These are phyloP conservation scores for Callosobruchus maculatus DNA, from an alignment of 2,888 invertebrate species.

Conservation along the genomic window DNA sequence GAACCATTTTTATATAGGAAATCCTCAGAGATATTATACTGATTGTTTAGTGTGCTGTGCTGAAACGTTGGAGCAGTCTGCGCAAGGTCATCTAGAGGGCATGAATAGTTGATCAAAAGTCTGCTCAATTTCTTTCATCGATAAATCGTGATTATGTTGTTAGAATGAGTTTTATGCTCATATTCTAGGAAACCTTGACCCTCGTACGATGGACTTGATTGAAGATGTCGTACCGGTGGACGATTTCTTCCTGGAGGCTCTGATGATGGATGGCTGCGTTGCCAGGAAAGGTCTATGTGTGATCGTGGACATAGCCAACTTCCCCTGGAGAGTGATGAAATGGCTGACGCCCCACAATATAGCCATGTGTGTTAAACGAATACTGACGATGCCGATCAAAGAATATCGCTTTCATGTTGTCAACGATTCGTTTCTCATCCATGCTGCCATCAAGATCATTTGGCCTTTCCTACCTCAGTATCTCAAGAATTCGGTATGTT, in stretches of 20 bases:
- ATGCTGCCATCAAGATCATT: conserved; percentile 36
- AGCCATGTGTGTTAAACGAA: conserved; percentile 27
- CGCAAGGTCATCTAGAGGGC: no score
- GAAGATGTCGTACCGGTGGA: conserved; percentile 41
- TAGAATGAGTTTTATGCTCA: no score
- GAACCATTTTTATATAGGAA: no score
- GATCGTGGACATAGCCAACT: conserved; percentile 41
- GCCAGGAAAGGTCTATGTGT: conserved; percentile 42
- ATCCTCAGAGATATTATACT: no score
- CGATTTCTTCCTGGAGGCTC: conserved; percentile 43
- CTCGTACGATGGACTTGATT: conserved; percentile 29
- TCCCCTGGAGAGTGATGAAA: conserved; percentile 33
- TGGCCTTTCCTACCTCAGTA: conserved; percentile 40
- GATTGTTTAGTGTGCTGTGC: no score
- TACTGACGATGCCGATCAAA: conserved; percentile 37
- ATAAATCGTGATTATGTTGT: no score
- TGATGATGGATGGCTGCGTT: conserved; percentile 36
- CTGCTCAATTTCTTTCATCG: no score
- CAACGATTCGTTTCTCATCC: conserved; percentile 35
- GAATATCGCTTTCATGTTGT: conserved; percentile 40
- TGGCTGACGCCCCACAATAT: conserved; percentile 42
- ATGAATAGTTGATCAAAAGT: no score
- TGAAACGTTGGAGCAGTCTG: no score
- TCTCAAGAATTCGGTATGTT: conserved; percentile 31
- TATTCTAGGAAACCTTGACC: conserved; percentile 31